Evolutionary conservation across 2,797 vertebrate genomes (phyloP), one percentile per base, ranked within the genome.

Genomic region (Argya squamiceps): DNA sequence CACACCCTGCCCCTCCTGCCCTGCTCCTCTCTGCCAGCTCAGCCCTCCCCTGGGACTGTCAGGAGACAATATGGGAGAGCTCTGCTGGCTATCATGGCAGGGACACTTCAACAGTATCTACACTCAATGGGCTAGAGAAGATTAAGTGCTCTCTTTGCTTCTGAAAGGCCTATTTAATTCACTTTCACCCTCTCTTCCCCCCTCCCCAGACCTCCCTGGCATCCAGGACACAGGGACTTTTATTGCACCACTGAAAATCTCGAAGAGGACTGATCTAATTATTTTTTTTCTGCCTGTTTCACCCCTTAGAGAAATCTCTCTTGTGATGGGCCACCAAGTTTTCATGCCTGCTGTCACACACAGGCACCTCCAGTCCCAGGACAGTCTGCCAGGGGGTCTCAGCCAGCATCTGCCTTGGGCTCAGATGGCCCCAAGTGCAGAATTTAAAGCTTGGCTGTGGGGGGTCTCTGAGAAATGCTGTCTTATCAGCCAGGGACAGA

Each of bases 141-240:
- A 94, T 77, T 85, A 92, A 95, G 92, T 93, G 82, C 80, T 93
- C 64, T 88, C 70, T 84, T 59, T 37, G 65, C 89, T 78, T 75
- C 85, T 97, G 89, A 97, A 96, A 95, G 95, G 74, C 83, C 36
- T 80, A 86, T 96, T 97, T 96, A 92, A 96, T 86, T 86, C 75
- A 87, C 58, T 93, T 86, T 88, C 89, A 78, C 64, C 30, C 50
- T 84, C 87, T 93, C 69, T 89, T 91, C 62, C 44, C 47, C 89
- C 84, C 78, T 76, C 73, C 22, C 34, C 50, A 47, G 91, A 88
- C 89, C 94, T 96, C 84, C 65, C 77, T 94, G 93, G 94, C 93
- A 94, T 96, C 64, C 62, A 92, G 88, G 91, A 97, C 92, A 96
- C 88, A 92, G 78, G 55, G 50, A 94, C 88, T 92, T 93, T 94